These are phyloP conservation scores for Lacerta agilis DNA, from an alignment of 2,797 vertebrate species.

Conservation along the genomic window DNA sequence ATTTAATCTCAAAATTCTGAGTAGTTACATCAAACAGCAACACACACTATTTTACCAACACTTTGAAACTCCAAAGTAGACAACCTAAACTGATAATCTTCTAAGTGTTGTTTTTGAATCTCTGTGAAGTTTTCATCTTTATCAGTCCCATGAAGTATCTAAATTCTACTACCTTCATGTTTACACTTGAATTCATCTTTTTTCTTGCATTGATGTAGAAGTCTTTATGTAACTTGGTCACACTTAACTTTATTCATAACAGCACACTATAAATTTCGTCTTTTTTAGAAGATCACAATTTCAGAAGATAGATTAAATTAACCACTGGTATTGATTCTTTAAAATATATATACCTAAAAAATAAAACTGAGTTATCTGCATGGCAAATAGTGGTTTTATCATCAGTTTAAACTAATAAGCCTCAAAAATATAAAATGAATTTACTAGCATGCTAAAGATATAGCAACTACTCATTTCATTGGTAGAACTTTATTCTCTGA, in stretches of 20 bases:
- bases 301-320: not conserved
- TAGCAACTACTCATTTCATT: constrained; percentile 42
- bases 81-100: constrained; percentile 43
- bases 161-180: constrained; percentile 31
- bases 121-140: constrained; percentile 60
- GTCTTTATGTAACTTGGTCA: constrained; percentile 8
- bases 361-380: not conserved
- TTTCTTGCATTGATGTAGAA: constrained; percentile 41
- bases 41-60: constrained; percentile 54
- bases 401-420: constrained; percentile 22
- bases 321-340: rapidly evolving
- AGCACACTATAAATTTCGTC: constrained; percentile 11
- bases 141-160: constrained; percentile 45
- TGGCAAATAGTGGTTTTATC: not conserved
- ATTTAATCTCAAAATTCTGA: not conserved
- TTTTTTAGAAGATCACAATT: rapidly evolving
- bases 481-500: constrained; percentile 69
- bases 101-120: constrained; percentile 43
- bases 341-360: not conserved
- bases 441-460: not conserved
- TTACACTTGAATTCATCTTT: constrained; percentile 40
- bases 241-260: not conserved
- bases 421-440: not conserved
- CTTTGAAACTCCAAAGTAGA: constrained; percentile 69
- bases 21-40: not conserved